These are phyloP conservation scores for Alaudala cheleensis DNA, from an alignment of 2,113 vertebrate genomes.

Conservation along the genomic window DNA sequence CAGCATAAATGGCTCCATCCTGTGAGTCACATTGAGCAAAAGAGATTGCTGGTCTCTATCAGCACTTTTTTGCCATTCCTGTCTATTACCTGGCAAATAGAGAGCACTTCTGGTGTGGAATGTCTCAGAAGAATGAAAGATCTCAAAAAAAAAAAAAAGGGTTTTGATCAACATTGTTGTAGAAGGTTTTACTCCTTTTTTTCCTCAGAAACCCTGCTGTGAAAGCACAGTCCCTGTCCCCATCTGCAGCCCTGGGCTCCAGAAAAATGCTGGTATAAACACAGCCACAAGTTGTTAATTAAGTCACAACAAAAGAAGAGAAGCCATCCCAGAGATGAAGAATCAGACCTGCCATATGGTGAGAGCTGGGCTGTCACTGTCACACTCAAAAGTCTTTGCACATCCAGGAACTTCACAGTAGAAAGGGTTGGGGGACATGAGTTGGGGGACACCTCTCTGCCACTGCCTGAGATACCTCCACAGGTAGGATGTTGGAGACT, in stretches of 20 bases:
- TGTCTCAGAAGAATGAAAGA: not conserved
- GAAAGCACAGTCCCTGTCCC: not conserved
- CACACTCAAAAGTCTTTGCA: not conserved
- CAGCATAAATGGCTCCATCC: not conserved
- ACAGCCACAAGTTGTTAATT: not conserved
- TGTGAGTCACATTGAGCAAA: not conserved
- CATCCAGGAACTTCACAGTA: not conserved
- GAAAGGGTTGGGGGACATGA: not conserved
- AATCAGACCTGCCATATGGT: not conserved
- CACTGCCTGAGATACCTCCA: not conserved
- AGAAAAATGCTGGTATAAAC: not conserved
- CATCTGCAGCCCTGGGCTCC: not conserved
- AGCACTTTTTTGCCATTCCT: not conserved
- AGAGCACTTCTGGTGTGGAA: not conserved
- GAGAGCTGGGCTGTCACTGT: not conserved
- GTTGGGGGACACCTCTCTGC: not conserved
- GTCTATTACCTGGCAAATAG: not conserved
- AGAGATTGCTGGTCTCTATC: not conserved
- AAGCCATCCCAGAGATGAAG: not conserved
- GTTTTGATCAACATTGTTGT: not conserved
- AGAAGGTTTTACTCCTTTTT: not conserved
- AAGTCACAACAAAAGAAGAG: not conserved
- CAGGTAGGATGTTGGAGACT: not conserved
- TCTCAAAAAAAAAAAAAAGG: not conserved
- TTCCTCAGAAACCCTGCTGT: not conserved